phyloP scores from a whole-genome alignment of 2,888 invertebrate genomes.

The Chloroclysta siterata region DNA sequence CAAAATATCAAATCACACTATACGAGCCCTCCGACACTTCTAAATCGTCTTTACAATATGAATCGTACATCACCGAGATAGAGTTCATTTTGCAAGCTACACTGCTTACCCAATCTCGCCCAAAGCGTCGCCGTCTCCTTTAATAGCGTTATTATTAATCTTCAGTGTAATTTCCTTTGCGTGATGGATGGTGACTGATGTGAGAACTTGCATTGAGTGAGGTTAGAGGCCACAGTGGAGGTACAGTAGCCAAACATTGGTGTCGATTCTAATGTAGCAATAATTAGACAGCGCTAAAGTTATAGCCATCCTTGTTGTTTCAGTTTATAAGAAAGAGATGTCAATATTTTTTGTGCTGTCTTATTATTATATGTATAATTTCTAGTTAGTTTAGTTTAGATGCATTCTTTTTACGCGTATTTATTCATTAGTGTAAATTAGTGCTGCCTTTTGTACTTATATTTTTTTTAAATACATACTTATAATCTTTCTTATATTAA shows the following conservation, averaged over 20 bases:
- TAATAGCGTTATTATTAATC: constrained; percentile 72
- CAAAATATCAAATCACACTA: background rate
- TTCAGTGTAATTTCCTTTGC: constrained; percentile 68
- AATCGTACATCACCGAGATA: background rate
- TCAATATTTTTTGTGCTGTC: too few species aligned
- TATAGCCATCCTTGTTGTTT: too few species aligned
- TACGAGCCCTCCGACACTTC: background rate
- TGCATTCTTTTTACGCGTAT: too few species aligned
- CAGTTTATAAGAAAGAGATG: too few species aligned
- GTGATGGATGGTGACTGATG: constrained; percentile 73
- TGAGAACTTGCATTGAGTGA: constrained; percentile 54
- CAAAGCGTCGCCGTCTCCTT: constrained; percentile 51
- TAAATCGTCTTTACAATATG: background rate
- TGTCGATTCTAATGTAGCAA: too few species aligned
- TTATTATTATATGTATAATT: too few species aligned
- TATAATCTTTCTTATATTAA: too few species aligned
- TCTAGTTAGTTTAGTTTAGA: too few species aligned
- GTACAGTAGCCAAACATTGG: constrained; percentile 28
- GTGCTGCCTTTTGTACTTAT: too few species aligned
- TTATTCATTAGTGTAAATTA: too few species aligned
- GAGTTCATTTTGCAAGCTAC: constrained; percentile 4
- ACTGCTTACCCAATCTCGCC: constrained; percentile 16
- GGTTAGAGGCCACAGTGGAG: constrained; percentile 46
- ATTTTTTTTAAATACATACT: too few species aligned
- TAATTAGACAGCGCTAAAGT: too few species aligned